phyloP scores from a whole-genome alignment of 2,888 invertebrate species.

The Pristionchus fissidentatus region DNA sequence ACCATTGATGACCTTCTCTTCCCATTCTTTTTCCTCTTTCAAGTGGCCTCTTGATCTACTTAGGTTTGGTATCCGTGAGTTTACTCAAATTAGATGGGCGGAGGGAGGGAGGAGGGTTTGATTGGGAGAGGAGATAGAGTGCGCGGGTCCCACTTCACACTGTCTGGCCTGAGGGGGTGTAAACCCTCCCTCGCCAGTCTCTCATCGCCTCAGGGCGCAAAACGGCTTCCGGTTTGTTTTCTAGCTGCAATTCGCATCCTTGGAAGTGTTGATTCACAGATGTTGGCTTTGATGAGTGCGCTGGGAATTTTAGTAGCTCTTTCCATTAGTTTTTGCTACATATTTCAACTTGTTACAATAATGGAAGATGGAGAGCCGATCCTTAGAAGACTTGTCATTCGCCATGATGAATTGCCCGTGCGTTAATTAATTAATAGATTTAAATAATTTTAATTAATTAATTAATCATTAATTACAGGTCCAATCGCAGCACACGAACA shows the following conservation, averaged over 20 bases:
- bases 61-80: neutral
- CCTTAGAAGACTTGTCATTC: neutral
- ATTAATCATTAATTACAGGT: constrained; percentile 25
- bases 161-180: neutral
- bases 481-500: constrained; percentile 49
- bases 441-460: too few species aligned
- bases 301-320: constrained; percentile 4
- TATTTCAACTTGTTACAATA: neutral
- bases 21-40: neutral
- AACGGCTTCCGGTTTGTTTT: constrained; percentile 19
- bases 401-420: constrained; percentile 2
- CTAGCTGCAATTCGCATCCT: neutral
- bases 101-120: neutral
- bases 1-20: too few species aligned
- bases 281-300: too few species aligned
- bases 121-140: neutral
- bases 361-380: constrained; percentile 2
- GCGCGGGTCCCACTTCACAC: constrained; percentile 1
- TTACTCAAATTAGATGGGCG: neutral
- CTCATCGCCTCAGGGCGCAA: neutral
- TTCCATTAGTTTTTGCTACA: neutral
- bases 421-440: too few species aligned
- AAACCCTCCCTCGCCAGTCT: constrained; percentile 23
- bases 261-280: neutral
- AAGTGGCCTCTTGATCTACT: neutral